phyloP scores from a whole-genome alignment of 2,797 vertebrate species.

The Nannoperca australis region DNA sequence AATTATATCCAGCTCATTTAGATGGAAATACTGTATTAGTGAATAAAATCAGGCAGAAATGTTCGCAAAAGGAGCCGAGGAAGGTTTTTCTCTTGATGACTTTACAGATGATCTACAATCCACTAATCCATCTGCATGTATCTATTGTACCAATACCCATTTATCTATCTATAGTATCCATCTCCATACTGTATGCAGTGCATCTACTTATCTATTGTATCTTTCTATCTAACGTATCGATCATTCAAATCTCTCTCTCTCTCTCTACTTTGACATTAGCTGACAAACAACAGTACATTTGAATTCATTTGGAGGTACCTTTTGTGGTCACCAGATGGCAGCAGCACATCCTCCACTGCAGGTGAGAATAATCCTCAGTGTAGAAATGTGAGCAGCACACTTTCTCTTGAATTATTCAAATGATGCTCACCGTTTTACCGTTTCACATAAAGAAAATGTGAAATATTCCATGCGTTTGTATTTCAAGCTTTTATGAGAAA shows the following conservation, averaged over 20 bases:
- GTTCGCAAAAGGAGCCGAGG: too few species aligned
- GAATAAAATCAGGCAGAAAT: background rate
- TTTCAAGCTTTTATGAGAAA: background rate
- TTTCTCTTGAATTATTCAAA: slow-evolving; percentile 17
- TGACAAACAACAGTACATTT: background rate
- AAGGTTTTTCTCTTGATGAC: background rate
- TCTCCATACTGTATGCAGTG: background rate
- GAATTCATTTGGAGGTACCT: slow-evolving; percentile 29
- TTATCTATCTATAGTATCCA: background rate
- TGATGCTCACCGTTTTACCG: background rate
- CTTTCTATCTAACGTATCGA: background rate
- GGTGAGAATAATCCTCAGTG: slow-evolving; percentile 25
- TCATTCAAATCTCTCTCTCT: background rate
- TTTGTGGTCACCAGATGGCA: slow-evolving; percentile 74
- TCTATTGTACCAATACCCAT: background rate
- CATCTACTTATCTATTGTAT: background rate
- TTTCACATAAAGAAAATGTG: background rate
- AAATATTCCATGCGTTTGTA: background rate
- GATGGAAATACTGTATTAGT: background rate
- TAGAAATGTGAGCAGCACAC: slow-evolving; percentile 7
- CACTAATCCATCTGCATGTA: background rate
- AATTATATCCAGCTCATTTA: background rate
- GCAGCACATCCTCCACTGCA: slow-evolving; percentile 40
- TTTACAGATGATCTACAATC: background rate
- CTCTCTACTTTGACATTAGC: background rate